phyloP scores from a whole-genome alignment of 1,140 invertebrate species.

The Nebria ingens region DNA sequence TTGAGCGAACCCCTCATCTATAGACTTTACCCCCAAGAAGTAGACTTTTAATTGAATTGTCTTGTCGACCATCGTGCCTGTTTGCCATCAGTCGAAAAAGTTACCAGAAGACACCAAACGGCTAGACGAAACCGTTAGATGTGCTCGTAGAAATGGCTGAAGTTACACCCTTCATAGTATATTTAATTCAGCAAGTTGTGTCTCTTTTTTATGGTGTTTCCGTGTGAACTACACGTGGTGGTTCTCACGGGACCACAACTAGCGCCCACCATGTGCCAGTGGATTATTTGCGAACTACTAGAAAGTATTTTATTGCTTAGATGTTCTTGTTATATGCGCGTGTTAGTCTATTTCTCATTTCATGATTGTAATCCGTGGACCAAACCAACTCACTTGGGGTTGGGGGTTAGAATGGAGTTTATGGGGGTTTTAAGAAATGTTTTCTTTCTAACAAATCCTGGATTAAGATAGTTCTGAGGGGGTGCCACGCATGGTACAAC shows the following conservation, averaged over 20 bases:
- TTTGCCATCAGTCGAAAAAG: not conserved
- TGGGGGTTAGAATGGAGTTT: too few species aligned
- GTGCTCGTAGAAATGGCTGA: too few species aligned
- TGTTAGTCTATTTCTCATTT: conserved; percentile 3
- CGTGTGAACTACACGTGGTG: not conserved
- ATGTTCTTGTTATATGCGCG: not conserved
- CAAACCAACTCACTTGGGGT: too few species aligned
- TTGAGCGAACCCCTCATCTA: too few species aligned
- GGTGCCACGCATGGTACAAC: too few species aligned
- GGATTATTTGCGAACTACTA: not conserved
- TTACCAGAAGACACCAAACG: not conserved
- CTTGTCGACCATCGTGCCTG: not conserved
- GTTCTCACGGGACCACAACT: not conserved
- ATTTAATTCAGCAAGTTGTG: not conserved
- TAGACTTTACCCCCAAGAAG: not conserved
- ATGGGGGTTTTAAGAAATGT: too few species aligned
- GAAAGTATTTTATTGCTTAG: not conserved
- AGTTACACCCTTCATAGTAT: not conserved
- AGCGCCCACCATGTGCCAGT: not conserved
- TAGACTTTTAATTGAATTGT: conserved; percentile 4
- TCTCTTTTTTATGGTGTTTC: conserved; percentile 2
- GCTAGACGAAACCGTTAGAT: not conserved
- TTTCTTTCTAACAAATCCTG: too few species aligned
- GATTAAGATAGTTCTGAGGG: not conserved
- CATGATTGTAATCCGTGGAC: not conserved